Evolutionary conservation across 2,113 vertebrate genomes (phyloP), one percentile per base, ranked within the genome.

Genomic region (Anolis sagrei): DNA sequence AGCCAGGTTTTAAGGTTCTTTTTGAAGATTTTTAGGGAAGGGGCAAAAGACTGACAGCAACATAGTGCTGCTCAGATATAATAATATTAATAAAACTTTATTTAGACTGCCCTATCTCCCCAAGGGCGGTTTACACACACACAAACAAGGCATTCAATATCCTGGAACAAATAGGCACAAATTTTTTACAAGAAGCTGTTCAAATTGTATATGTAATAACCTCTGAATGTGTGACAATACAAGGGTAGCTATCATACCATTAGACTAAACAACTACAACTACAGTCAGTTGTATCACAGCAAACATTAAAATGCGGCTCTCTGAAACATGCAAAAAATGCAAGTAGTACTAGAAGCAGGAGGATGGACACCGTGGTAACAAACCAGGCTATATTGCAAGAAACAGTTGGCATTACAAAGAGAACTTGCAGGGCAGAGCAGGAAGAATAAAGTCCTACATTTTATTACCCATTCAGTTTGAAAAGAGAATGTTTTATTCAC

Each of bases 191-290:
- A 1, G 29, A 70, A 29, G 0, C 0, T 27, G 66, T 70, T 32
- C 34, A 34, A 51, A 73, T 82, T 19, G 19, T 29, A 5, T 66
- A 61, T 7, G 77, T 34, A n/a, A 23, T 58, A 13, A 14, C 14
- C 78, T 36, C 70, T 61, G 70, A 88, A 83, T 29, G 49, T 1
- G 25, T 23, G 1, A 0, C 1, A 84, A 76, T 16, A 62, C 0
- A 0, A 0, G 0, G 36, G 44, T 66, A 81, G 7, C 16, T 19
- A 7, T 49, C 11, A 58, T 48, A 75, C 23, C 29, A 2, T 29
- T 27, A 5, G 1, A 34, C 18, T 36, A 6, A 5, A 69, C 48
- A 77, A 21, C 54, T 74, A 39, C 10, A 29, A 2, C 18, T n/a
- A 44, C 13, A 77, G 16, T 1, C 34, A 75, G 34, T 18, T 23